Conservation (phyloP, 2,797 vertebrate species). For the Novumbra hubbsi region DNA sequence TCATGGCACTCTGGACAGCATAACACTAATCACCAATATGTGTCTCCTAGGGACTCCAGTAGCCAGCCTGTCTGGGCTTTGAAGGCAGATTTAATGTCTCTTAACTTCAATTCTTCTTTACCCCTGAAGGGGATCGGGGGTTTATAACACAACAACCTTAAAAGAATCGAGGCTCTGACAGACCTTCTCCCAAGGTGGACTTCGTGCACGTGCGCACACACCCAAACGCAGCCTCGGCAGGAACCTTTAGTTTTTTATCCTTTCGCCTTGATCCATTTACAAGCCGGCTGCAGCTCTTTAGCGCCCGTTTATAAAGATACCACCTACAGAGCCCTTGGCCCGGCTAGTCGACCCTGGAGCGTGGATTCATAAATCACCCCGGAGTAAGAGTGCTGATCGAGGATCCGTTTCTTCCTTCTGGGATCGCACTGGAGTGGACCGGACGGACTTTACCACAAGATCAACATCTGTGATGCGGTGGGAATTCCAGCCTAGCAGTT, state of each 20-base stretch:
- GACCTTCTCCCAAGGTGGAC: conserved; percentile 26
- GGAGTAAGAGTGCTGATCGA: background rate
- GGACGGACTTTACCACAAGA: background rate
- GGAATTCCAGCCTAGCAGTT: background rate
- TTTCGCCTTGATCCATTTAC: conserved; percentile 72
- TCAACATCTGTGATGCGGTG: background rate
- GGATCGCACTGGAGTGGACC: background rate
- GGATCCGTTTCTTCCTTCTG: background rate
- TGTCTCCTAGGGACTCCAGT: conserved; percentile 33
- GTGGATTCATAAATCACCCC: conserved; percentile 7
- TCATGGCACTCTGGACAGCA: conserved; percentile 19
- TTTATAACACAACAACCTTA: background rate
- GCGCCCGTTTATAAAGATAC: conserved; percentile 56
- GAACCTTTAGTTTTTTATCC: conserved; percentile 55
- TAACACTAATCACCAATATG: conserved; percentile 51
- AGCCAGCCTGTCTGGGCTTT: conserved; percentile 41
- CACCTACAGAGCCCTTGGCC: conserved; percentile 59
- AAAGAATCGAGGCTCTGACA: background rate
- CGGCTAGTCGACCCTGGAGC: conserved; percentile 55
- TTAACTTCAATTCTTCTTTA: conserved; percentile 2
- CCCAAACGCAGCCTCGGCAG: background rate
- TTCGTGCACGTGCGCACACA: background rate
- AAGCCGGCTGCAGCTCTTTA: conserved; percentile 49
- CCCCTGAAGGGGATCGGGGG: conserved; percentile 37
- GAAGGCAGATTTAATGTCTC: conserved; percentile 40